Evolutionary conservation across 2,797 vertebrate species (phyloP).

Genomic region (Gymnothorax reevesii): DNA sequence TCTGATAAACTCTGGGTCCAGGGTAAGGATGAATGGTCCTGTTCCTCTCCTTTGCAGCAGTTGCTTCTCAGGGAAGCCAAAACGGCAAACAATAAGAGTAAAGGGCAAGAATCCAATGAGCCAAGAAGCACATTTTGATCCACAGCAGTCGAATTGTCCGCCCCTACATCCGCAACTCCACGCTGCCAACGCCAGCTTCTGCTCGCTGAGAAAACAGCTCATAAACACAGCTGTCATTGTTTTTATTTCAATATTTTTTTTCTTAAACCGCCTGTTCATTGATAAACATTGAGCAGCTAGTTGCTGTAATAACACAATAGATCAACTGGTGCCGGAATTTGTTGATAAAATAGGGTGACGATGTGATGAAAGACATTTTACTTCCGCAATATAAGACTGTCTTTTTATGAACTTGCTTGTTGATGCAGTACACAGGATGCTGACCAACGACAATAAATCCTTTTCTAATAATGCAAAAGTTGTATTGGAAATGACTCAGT

Average conservation of each 20-base stretch:
- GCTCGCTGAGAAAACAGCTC: slow-evolving; percentile 7
- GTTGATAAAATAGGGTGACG: background rate
- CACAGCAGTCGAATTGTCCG: background rate
- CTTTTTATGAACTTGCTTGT: background rate
- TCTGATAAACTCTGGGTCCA: background rate
- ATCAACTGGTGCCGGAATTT: background rate
- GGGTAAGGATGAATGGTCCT: background rate
- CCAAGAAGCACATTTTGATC: slow-evolving; percentile 49
- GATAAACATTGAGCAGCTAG: background rate
- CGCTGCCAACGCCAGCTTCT: background rate
- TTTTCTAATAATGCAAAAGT: background rate
- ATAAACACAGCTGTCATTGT: background rate
- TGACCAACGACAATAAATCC: background rate
- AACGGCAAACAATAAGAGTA: slow-evolving; percentile 45
- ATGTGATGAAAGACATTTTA: background rate
- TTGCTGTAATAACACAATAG: background rate
- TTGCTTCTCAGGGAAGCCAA: slow-evolving; percentile 56
- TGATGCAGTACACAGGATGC: background rate
- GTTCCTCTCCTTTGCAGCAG: slow-evolving; percentile 64
- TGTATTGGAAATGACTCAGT: background rate
- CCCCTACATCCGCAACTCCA: background rate
- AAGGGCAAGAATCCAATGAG: slow-evolving; percentile 26
- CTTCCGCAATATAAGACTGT: background rate
- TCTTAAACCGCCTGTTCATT: background rate
- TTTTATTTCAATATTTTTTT: background rate